These are phyloP conservation scores for Centroberyx gerrardi DNA, from an alignment of 2,797 vertebrate genomes.

Conservation along the genomic window DNA sequence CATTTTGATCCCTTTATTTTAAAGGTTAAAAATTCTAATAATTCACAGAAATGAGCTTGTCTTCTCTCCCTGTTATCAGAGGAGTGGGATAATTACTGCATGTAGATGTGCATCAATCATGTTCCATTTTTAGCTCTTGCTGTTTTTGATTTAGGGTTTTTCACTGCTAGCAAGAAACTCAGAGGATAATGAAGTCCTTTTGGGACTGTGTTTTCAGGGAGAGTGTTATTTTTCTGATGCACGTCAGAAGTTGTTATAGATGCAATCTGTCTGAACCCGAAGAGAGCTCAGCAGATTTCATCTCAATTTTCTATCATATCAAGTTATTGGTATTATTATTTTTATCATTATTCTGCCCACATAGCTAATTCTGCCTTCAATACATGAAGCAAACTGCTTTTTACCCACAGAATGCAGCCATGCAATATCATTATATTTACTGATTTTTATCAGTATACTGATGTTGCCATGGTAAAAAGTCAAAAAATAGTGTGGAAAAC, in stretches of 20 bases:
- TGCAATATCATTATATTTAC: no score
- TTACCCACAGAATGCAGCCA: no score
- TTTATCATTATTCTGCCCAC: neutral
- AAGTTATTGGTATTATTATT: neutral
- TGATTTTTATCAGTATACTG: no score
- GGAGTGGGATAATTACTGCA: neutral
- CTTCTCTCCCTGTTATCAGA: neutral
- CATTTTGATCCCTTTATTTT: conserved; percentile 14
- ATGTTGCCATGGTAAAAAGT: no score
- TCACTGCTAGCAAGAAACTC: conserved; percentile 23
- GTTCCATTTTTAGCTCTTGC: conserved; percentile 63
- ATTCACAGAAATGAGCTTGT: neutral
- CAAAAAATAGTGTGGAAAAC: no score
- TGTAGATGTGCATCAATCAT: conserved; percentile 46
- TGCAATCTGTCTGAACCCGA: conserved; percentile 44
- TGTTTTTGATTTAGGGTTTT: conserved; percentile 36
- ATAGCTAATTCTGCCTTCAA: neutral
- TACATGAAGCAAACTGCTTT: no score
- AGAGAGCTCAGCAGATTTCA: conserved; percentile 35
- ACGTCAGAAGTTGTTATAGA: conserved; percentile 35
- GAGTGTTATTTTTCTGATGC: conserved; percentile 36
- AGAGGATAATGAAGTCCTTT: conserved; percentile 52
- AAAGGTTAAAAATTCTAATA: conserved; percentile 1
- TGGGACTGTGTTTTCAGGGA: conserved; percentile 33
- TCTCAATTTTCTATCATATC: neutral